Conservation (phyloP, 2,113 vertebrate species). For the Stomatorhinus ivindoensis region DNA sequence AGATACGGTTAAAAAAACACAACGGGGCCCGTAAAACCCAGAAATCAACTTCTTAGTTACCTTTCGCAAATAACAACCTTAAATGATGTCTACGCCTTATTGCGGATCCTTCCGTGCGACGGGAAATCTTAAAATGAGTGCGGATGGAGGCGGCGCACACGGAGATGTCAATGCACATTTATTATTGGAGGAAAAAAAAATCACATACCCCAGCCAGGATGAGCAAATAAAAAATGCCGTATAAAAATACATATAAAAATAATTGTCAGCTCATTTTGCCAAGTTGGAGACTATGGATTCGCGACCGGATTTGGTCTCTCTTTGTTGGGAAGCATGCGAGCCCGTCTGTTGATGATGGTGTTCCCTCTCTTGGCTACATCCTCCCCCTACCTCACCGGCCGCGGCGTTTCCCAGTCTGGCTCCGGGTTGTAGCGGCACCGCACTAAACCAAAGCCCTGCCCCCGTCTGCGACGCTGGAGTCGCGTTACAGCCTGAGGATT, state of each 20-base stretch:
- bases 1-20: constrained; percentile 13
- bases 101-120: constrained; percentile 30
- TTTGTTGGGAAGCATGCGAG: constrained; percentile 16
- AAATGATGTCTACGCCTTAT: not conserved
- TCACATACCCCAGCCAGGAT: constrained; percentile 20
- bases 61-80: not conserved
- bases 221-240: constrained; percentile 1
- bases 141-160: constrained; percentile 42
- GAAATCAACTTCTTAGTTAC: not conserved
- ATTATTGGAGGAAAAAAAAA: constrained; percentile 20
- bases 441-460: constrained; percentile 33
- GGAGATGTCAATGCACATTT: constrained; percentile 38
- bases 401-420: not conserved
- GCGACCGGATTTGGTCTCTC: not conserved
- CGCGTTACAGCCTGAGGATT: constrained; percentile 39
- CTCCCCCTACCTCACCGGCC: not conserved
- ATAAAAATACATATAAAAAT: constrained; percentile 7
- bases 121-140: constrained; percentile 42
- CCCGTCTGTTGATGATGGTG: constrained; percentile 34
- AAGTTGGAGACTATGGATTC: not conserved
- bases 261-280: constrained; percentile 26
- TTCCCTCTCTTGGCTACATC: not conserved
- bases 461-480: constrained; percentile 43
- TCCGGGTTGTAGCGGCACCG: constrained; percentile 23
- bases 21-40: not conserved